Percentiles rank a stretch among this genome's conserved stretches.
Conservation (phyloP, 2,888 invertebrate genomes). For the Acleris sparsana region DNA sequence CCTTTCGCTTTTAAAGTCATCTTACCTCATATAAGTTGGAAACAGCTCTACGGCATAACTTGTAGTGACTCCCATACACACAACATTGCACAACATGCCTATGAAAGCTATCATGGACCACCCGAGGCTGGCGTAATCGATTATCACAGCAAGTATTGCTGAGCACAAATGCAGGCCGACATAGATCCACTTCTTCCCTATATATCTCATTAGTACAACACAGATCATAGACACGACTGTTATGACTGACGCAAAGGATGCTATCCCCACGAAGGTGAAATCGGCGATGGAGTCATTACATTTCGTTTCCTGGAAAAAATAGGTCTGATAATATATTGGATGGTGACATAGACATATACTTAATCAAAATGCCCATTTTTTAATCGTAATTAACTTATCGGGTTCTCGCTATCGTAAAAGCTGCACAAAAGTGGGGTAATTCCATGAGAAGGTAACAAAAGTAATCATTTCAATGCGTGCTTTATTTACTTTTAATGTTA, state of each 20-base stretch:
- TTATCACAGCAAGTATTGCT: constrained; percentile 1
- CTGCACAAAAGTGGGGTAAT: too few relatives aligned
- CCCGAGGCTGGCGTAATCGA: constrained; percentile 21
- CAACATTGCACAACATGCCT: constrained; percentile 29
- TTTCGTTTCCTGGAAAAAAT: constrained; percentile 15
- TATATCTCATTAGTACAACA: constrained; percentile 19
- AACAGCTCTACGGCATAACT: constrained; percentile 36
- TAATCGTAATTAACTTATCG: not conserved
- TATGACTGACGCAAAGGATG: constrained; percentile 10
- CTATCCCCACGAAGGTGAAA: constrained; percentile 23
- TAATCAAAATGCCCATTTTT: too few relatives aligned
- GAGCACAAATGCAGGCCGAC: constrained; percentile 23
- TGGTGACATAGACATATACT: not conserved
- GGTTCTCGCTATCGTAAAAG: not conserved
- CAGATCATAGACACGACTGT: constrained; percentile 16
- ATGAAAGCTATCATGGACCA: constrained; percentile 21
- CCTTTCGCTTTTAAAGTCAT: too few relatives aligned
- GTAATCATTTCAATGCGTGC: too few relatives aligned
- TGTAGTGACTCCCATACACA: constrained; percentile 35
- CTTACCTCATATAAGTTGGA: constrained; percentile 36
- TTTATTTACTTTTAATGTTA: too few relatives aligned
- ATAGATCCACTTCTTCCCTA: constrained; percentile 37
- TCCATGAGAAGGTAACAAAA: too few relatives aligned
- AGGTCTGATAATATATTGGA: too few relatives aligned
- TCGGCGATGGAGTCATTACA: constrained; percentile 33